phyloP scores from a whole-genome alignment of 2,113 vertebrate genomes.

The Hyperopisus bebe region DNA sequence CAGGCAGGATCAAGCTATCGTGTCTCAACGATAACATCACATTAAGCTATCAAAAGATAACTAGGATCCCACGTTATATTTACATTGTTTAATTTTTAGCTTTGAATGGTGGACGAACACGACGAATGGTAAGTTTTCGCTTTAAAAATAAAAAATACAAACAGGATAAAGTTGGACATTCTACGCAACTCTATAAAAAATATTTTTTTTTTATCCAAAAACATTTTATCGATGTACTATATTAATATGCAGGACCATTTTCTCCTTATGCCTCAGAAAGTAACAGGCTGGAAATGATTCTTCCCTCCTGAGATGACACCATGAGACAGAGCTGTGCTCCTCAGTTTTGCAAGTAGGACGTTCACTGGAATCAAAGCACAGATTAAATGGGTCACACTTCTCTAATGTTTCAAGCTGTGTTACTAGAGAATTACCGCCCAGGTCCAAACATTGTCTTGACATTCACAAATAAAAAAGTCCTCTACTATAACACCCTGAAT shows the following conservation, averaged over 20 bases:
- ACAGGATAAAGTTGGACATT: constrained; percentile 43
- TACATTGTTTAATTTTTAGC: neutral
- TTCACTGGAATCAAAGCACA: neutral
- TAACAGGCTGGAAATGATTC: constrained; percentile 46
- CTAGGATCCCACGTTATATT: neutral
- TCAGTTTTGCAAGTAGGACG: neutral
- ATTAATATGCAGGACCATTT: constrained; percentile 33
- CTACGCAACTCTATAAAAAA: constrained; percentile 65
- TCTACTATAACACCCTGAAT: neutral
- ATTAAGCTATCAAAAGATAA: constrained; percentile 1
- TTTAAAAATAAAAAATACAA: constrained; percentile 51
- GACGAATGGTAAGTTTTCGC: constrained; percentile 46
- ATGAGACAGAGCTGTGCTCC: neutral
- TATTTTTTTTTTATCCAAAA: constrained; percentile 65
- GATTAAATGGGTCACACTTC: neutral
- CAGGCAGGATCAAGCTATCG: neutral
- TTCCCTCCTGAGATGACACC: constrained; percentile 52
- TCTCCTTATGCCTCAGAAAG: constrained; percentile 43
- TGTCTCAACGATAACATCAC: constrained; percentile 8
- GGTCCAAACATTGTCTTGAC: neutral
- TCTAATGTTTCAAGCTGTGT: neutral
- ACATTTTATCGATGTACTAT: constrained; percentile 51
- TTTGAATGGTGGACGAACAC: constrained; percentile 33
- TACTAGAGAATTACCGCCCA: neutral
- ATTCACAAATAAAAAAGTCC: neutral